Evolutionary conservation across 2,113 vertebrate genomes (phyloP), one percentile per base, ranked within the genome.

Genomic region (Erythrocercus mccallii): DNA sequence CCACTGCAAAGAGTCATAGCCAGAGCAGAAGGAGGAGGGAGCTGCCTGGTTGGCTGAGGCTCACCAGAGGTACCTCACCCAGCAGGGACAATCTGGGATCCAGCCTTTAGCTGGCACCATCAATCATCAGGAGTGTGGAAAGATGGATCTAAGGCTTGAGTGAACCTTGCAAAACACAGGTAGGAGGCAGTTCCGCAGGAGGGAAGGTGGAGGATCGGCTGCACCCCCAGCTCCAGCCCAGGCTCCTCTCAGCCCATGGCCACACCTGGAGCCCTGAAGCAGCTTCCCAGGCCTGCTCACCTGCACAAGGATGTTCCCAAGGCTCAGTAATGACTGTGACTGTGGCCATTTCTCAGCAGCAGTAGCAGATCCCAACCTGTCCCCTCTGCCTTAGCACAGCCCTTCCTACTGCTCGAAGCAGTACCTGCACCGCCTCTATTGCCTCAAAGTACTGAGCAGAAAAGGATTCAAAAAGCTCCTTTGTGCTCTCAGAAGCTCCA

Each of bases 151-250:
- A 25, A 18, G 22, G 22, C 54, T 35, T n/a, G 37, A 37, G 33
- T 28, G 30, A 17, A 27, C n/a, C 72, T 80, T 81, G 45, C 72
- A 81, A n/a, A 81, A 42, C 4, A 23, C 9, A 21, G 19, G 53
- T 16, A 37, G 53, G 53, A 44, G 42, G 42, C 47, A 54, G 53
- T 27, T 90, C 35, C 0, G 51, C 2, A 3, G 40, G 27, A 87
- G 53, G 42, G 40, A 61, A 76, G 66, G 77, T 0, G 1, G 91
- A 50, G 53, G 69, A 15, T 2, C 0, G 1, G 54, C 35, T 84
- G 62, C 15, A 1, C 6, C 10, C 2, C 13, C 11, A 65, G 65
- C 57, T 78, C 24, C 1, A 0, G 62, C 83, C 19, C 2, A 33
- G 2, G 71, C 19, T 64, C 5, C 0, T 30, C 56, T 57, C 62